A percentile compares a stretch with the other conserved stretches of the same genome.
phyloP scores from a whole-genome alignment of 2,797 vertebrate genomes.

The Garrulus glandarius region DNA sequence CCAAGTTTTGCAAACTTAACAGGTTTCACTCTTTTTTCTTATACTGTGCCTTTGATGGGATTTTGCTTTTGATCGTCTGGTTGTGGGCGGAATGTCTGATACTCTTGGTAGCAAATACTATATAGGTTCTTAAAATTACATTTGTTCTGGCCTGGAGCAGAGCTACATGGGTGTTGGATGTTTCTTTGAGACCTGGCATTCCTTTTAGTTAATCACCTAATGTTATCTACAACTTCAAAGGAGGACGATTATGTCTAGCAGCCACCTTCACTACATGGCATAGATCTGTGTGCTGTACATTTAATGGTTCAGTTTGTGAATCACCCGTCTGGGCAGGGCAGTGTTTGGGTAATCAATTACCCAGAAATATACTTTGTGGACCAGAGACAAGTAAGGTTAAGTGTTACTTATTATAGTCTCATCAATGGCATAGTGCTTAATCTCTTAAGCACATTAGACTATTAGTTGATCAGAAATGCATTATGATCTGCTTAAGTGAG shows the following conservation, averaged over 20 bases:
- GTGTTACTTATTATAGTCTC: not conserved
- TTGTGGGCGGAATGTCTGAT: slow-evolving; percentile 52
- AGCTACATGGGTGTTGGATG: not conserved
- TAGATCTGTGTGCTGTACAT: not conserved
- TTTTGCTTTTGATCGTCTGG: slow-evolving; percentile 19
- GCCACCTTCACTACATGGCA: not conserved
- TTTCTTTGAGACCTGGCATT: slow-evolving; percentile 9
- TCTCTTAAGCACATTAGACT: not conserved
- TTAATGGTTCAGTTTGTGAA: not conserved
- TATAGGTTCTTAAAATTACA: slow-evolving; percentile 1
- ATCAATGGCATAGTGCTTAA: not conserved
- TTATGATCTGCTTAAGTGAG: not conserved
- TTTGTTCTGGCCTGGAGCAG: slow-evolving; percentile 36
- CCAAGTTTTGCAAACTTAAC: slow-evolving; percentile 32
- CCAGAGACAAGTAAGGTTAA: not conserved
- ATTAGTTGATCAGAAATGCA: not conserved
- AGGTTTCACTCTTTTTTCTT: slow-evolving; percentile 13
- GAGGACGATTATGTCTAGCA: not conserved
- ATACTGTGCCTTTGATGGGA: not conserved
- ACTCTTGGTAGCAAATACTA: not conserved
- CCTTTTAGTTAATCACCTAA: not conserved
- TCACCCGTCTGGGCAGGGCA: not conserved
- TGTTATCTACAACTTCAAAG: slow-evolving; percentile 2
- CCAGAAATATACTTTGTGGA: not conserved
- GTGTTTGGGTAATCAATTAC: not conserved